phyloP scores from a whole-genome alignment of 2,113 vertebrate genomes.

The Amblyornis subalaris region DNA sequence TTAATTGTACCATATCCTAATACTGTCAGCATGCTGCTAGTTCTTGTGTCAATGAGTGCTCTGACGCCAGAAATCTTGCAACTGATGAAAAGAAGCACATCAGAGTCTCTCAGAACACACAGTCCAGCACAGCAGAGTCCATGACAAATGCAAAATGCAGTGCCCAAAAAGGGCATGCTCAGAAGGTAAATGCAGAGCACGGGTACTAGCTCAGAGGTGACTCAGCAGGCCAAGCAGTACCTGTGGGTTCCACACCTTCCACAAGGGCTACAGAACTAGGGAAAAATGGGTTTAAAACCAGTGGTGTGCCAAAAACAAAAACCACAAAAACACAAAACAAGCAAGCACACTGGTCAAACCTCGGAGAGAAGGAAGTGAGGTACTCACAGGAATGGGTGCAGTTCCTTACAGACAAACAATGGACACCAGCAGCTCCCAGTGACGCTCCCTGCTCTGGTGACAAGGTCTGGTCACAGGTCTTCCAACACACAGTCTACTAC shows the following conservation, averaged over 20 bases:
- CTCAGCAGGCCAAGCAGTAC: neutral
- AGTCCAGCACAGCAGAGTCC: neutral
- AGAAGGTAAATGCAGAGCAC: accelerated
- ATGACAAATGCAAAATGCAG: neutral
- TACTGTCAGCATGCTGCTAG: accelerated
- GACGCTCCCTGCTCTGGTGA: accelerated
- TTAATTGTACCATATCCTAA: accelerated
- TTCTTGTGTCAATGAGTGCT: neutral
- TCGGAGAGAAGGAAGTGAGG: neutral
- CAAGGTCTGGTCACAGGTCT: neutral
- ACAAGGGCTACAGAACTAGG: neutral
- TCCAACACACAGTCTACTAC: neutral
- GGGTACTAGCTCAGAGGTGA: no score
- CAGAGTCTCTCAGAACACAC: neutral
- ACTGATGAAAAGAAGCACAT: neutral
- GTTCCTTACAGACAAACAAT: accelerated
- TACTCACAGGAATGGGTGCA: neutral
- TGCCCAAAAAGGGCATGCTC: accelerated
- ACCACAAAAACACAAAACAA: neutral
- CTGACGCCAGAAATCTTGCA: neutral
- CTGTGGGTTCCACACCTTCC: neutral
- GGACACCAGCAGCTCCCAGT: neutral
- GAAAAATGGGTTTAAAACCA: neutral
- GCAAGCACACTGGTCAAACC: neutral
- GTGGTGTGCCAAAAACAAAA: neutral